Evolutionary conservation across 2,888 invertebrate genomes (phyloP), one percentile per base, ranked within the genome.

Genomic region (Tribolium freemani): DNA sequence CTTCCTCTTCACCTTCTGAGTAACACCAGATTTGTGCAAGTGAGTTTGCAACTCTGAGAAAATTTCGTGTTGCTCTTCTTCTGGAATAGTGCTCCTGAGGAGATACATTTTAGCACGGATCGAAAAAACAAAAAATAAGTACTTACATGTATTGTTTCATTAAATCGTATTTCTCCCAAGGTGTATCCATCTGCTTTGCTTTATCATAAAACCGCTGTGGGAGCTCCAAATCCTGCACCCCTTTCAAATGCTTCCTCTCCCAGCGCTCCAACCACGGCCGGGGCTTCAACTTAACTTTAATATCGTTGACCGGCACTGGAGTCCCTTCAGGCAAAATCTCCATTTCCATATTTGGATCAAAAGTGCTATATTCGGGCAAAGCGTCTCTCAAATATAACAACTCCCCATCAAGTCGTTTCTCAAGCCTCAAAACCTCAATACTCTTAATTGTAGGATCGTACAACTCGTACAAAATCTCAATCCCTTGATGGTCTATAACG

Each of bases 391-490:
- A 89, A 84, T 99, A 99, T 10, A 91, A 88, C 56, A 99, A 87
- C 80, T 95, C 92, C 21, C 94, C 93, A 87, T 99, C 99, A 13
- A 99, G 87, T 61, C 99, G 90, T 84, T 96, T 98, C 85, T 99
- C 99, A 38, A 99, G 88, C 38, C 93, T 91, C 9, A 99, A 86
- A 1, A 98, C 95, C 87, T 98, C 96, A 38, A 99, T 93, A 83
- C 91, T 93, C 79, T 93, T 93, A 75, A 99, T 90, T 0, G 94
- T 92, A 9, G 99, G 99, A 87, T 97, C 98, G 83, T 99, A 99
- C 83, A 99, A 87, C 73, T 97, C 93, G 87, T 94, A 98, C 77
- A 89, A 86, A 78, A 94, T 88, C 87, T 93, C 93, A 56, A 92
- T 83, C 69, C 88, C 88, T 87, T 96, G 94, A 82, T 94, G 92